Conservation (phyloP, 2,888 invertebrate genomes). For the Eugnorisma glareosa region DNA sequence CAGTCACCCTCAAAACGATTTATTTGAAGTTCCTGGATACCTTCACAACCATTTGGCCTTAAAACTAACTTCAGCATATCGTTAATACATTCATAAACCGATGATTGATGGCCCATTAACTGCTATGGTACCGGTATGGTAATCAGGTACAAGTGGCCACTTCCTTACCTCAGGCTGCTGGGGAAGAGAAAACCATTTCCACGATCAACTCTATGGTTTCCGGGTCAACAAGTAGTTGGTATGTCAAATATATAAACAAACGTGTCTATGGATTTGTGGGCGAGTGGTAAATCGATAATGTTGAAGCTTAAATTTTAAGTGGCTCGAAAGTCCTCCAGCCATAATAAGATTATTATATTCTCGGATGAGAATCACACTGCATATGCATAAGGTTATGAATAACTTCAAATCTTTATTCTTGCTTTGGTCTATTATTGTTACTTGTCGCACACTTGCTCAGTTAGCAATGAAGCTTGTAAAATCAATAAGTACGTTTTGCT, state of each 20-base stretch:
- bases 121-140: constrained; percentile 43
- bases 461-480: neutral
- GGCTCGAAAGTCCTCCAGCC: too few species aligned
- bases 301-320: too few species aligned
- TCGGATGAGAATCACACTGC: neutral
- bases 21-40: neutral
- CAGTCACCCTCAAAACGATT: neutral
- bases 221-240: constrained; percentile 32
- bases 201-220: constrained; percentile 23
- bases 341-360: neutral
- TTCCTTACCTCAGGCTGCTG: constrained; percentile 29
- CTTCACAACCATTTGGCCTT: neutral
- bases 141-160: constrained; percentile 43
- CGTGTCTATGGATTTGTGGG: neutral
- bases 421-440: neutral
- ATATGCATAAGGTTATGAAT: neutral
- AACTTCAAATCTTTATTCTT: neutral
- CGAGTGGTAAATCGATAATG: neutral
- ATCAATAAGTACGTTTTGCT: neutral
- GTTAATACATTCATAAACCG: constrained; percentile 34
- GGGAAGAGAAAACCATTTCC: constrained; percentile 51
- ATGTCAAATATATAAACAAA: constrained; percentile 24
- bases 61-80: constrained; percentile 10
- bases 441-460: neutral
- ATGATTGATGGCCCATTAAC: constrained; percentile 49